phyloP scores from a whole-genome alignment of 2,113 vertebrate species.

The Cyphomyrus plagiostoma region DNA sequence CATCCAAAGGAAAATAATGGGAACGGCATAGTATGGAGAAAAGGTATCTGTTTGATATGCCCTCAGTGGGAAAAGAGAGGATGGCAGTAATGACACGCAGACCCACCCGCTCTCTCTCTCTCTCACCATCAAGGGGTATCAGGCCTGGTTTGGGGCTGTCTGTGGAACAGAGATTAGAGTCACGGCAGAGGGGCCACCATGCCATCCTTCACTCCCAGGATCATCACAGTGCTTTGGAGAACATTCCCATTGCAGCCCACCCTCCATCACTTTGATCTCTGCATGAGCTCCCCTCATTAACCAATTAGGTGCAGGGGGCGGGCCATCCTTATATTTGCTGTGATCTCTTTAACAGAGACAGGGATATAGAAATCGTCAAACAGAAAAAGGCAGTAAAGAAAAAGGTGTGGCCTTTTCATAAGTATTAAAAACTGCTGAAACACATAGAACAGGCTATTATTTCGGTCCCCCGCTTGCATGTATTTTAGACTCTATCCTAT shows the following conservation, averaged over 20 bases:
- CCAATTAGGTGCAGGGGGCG: conserved; percentile 15
- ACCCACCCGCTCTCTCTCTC: neutral
- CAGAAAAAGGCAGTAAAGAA: neutral
- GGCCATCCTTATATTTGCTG: neutral
- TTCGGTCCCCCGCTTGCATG: neutral
- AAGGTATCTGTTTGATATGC: neutral
- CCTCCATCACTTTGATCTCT: neutral
- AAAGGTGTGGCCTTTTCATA: neutral
- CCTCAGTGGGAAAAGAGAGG: neutral
- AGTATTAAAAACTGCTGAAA: neutral
- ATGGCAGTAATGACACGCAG: neutral
- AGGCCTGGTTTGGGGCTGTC: neutral
- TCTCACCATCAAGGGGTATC: neutral
- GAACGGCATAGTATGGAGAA: neutral
- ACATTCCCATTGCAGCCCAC: neutral
- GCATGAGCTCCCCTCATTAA: neutral
- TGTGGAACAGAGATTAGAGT: conserved; percentile 20
- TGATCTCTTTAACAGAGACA: neutral
- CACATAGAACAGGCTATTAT: neutral
- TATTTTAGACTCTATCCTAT: neutral
- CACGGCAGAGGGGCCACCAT: neutral
- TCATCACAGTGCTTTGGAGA: conserved; percentile 8
- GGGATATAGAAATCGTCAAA: neutral
- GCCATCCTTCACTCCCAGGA: conserved; percentile 6
- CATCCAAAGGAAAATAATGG: neutral